Evolutionary conservation across 2,797 vertebrate species (phyloP), one percentile per base, ranked within the genome.

Genomic region (Anisognathus igniventris): DNA sequence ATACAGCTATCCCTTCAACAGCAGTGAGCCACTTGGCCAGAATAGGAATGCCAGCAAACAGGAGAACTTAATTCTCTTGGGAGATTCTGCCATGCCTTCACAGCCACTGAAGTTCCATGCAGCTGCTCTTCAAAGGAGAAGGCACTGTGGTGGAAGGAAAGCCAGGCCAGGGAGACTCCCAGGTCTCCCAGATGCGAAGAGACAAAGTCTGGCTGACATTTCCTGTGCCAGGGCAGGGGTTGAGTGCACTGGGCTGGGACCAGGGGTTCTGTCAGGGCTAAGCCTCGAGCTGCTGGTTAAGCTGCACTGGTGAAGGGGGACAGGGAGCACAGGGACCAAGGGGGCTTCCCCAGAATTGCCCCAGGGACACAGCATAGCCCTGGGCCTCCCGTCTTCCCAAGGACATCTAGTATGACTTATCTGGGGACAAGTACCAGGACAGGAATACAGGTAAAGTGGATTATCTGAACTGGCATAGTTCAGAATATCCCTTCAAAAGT

Each of bases 141-240:
- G 12, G 28, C 37, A 15, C 50, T 39, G 35, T 47, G 31, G 27
- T 23, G 60, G 25, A 22, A 61, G 12, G 20, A 48, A 6, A 44
- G 2, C 14, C 31, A 35, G 33, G 33, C 15, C 25, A 83, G 25
- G 12, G n/a, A 57, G 22, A 42, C 21, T 37, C 53, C 40, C 35
- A 47, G 33, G 62, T 23, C 20, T 85, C 12, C 16, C 28, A 64
- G 7, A 33, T 25, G 22, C 37, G 62, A 82, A 87, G 31, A 58
- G 61, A 54, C 4, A 3, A 42, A 0, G 2, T 18, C 35, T 58
- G 61, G 16, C 14, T 77, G 60, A 86, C 21, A 73, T 50, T 65
- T 73, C 14, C 14, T 89, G 8, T 2, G 10, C 18, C 0, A 1
- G 9, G 5, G 3, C 48, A 40, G 6, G 8, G 3, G 2, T 18